Evolutionary conservation across 2,888 invertebrate genomes (phyloP), one percentile per base, ranked within the genome.

Genomic region (Pollenia angustigena): DNA sequence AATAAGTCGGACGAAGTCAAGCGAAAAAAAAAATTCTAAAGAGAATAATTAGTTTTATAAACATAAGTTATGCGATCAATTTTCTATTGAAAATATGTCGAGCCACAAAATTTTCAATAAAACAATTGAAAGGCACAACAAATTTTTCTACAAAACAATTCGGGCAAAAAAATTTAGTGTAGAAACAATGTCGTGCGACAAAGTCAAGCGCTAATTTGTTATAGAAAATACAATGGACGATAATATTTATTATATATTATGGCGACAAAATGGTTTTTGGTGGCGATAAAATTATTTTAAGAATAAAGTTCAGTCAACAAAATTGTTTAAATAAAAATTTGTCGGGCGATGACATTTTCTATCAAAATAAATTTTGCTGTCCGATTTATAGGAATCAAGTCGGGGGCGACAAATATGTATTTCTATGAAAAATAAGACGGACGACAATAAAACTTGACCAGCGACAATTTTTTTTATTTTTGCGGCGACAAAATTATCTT

Each of bases 81-180:
- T 78, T 78, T 14, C 9, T 16, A 14, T 48, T 9, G 40, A 32
- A 68, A 78, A 56, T 56, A 44, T 9, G 4, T n/a, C n/a, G 10
- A 18, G 23, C 0, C 1, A 46, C 18, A 10, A 16, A 54, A 8
- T 48, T 48, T 48, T 48, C 14, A 23, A 14, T 46, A 8, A 2
- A 48, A 23, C 32, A 32, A 4, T 32, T 32, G 4, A 32, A 48
- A 66, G 12, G 10, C 42, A 16, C 12, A 8, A 11, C n/a, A 52
- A 69, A 69, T 14, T n/a, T 32, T 32, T 32, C 6, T 6, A 32
- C 32, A 6, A 50, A 16, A 14, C 7, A 2, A 11, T 16, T 6
- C 32, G 32, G 32, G 32, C 32, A 12, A 11, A 58, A 14, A 76
- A 44, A 10, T 76, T 66, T 76, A 32, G 8, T n/a, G 23, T 7